Conservation (phyloP, 2,113 vertebrate genomes). For the Sciurus niger region DNA sequence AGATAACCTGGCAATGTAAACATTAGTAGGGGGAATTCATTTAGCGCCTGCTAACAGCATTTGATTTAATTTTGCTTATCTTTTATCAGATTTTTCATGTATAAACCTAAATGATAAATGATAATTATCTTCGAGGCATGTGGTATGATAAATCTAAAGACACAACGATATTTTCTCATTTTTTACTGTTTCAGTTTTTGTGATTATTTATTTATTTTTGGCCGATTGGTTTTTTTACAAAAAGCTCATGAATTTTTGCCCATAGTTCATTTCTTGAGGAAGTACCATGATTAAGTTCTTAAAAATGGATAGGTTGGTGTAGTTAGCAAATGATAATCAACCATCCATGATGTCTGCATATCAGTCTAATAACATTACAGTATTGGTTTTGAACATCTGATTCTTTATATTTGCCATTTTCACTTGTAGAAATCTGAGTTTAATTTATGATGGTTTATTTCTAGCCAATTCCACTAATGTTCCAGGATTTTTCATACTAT, state of each 20-base stretch:
- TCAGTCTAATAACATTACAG: slow-evolving; percentile 12
- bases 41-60: slow-evolving; percentile 83
- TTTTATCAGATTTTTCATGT: slow-evolving; percentile 84
- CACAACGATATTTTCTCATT: slow-evolving; percentile 63
- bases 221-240: slow-evolving; percentile 62
- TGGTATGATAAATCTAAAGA: slow-evolving; percentile 66
- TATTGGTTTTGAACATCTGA: slow-evolving; percentile 74
- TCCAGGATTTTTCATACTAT: slow-evolving; percentile 66
- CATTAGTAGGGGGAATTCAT: slow-evolving; percentile 82
- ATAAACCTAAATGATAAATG: slow-evolving; percentile 85
- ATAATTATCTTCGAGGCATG: slow-evolving; percentile 82
- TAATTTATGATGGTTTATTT: slow-evolving; percentile 67
- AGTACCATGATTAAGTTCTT: slow-evolving; percentile 53
- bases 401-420: slow-evolving; percentile 67
- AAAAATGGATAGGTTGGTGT: slow-evolving; percentile 40
- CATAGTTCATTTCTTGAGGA: slow-evolving; percentile 54
- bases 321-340: slow-evolving; percentile 61
- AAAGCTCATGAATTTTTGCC: slow-evolving; percentile 76
- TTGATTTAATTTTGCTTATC: slow-evolving; percentile 81
- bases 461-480: slow-evolving; percentile 75
- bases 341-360: slow-evolving; percentile 16
- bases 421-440: slow-evolving; percentile 82
- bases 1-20: slow-evolving; percentile 80
- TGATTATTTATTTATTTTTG: too few species aligned
- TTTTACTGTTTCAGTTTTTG: slow-evolving; percentile 69